Conservation (phyloP, 2,797 vertebrate species). For the Salarias fasciatus region DNA sequence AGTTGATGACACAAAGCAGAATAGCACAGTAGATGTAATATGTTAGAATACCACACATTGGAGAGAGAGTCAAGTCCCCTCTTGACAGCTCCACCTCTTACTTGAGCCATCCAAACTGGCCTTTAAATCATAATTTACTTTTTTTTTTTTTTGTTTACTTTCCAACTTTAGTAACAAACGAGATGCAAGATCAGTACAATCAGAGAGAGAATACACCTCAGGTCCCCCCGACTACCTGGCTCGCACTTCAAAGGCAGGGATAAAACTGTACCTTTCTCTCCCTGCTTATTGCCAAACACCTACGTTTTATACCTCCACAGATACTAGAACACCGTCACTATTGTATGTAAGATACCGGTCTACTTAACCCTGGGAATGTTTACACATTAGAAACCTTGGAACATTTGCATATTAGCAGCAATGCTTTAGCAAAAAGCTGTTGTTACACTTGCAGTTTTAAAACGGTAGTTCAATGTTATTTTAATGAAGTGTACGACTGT, state of each 20-base stretch:
- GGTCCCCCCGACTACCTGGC: conserved; percentile 66
- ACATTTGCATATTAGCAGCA: conserved; percentile 26
- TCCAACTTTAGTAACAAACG: conserved; percentile 32
- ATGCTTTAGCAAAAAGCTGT: conserved; percentile 21
- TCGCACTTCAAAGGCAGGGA: conserved; percentile 63
- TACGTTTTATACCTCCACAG: conserved; percentile 68
- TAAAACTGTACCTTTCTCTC: conserved; percentile 32
- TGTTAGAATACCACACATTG: conserved; percentile 15
- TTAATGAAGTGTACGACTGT: conserved; percentile 18
- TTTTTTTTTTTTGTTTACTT: conserved; percentile 27
- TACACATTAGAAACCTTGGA: conserved; percentile 58
- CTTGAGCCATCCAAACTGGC: conserved; percentile 28
- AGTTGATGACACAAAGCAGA: conserved; percentile 31
- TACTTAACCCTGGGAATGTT: conserved; percentile 66
- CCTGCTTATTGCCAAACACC: conserved; percentile 63
- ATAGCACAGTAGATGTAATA: conserved; percentile 42
- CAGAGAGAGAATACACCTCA: conserved; percentile 73
- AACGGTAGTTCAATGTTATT: conserved; percentile 13
- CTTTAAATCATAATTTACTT: conserved; percentile 34
- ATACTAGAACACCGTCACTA: conserved; percentile 43
- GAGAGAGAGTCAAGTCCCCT: conserved; percentile 26
- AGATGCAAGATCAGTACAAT: conserved; percentile 76
- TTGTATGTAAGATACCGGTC: conserved; percentile 41
- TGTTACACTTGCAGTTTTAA: conserved; percentile 37
- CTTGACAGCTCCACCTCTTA: conserved; percentile 8